Evolutionary conservation across 2,113 vertebrate genomes (phyloP), one percentile per base, ranked within the genome.

Genomic region (Pelvicachromis taeniatus): DNA sequence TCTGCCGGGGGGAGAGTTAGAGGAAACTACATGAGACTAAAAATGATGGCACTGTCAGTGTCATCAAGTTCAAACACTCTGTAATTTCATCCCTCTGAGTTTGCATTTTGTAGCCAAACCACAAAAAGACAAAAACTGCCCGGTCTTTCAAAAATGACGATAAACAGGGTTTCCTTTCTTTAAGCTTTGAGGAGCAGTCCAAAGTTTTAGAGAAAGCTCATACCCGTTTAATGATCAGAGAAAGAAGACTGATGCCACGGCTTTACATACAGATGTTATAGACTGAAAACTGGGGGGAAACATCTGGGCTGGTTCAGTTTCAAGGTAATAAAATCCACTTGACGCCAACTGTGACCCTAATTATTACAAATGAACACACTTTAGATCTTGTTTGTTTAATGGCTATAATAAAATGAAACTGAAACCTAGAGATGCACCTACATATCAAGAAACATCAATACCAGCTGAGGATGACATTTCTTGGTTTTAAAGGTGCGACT

Each of bases 71-170:
- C 88, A 58, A 58, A 59, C 65, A 31, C 26, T 1, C 48, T 68
- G 42, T 87, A 80, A 88, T 91, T 88, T 85, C 2, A 73, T 52
- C 65, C 26, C 13, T 11, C 68, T 4, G 68, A 75, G 23, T 75
- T 75, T 75, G 16, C 31, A 4, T 77, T 48, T 63, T 35, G 29
- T 4, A 48, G 63, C 77, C 58, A 73, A 48, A 79, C 83, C 70
- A 65, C 33, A 3, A 61, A 1, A 59, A 83, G 77, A 35, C 5
- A 55, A 85, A 55, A 86, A 38, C 81, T 79, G 78, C 53, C 59
- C n/a, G 4, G 81, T 82, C 77, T 63, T 75, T 42, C 50, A 13
- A 16, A 23, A 0, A n/a, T 79, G 55, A 84, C 55, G 83, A 81
- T 48, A 56, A 70, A 79, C 38, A 84, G 35, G 2, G 13, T 70